These are phyloP conservation scores for Toxotes chatareus DNA, from an alignment of 2,113 vertebrate genomes.

Conservation along the genomic window DNA sequence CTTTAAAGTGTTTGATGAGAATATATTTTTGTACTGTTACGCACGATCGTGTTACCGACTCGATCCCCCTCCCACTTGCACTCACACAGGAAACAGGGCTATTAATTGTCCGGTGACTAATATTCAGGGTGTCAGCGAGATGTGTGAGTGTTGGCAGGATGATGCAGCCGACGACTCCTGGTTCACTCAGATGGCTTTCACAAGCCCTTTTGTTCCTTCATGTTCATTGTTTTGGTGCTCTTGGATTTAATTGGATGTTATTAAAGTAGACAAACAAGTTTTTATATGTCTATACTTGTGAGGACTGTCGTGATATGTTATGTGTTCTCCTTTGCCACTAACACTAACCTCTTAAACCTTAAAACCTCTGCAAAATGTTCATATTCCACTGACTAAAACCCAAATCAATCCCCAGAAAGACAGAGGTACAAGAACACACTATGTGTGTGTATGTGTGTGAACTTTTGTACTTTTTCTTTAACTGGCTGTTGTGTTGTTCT, in stretches of 20 bases:
- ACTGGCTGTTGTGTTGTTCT: slow-evolving; percentile 38
- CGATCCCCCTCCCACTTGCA: slow-evolving; percentile 27
- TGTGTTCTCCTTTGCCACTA: not conserved
- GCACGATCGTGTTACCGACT: slow-evolving; percentile 52
- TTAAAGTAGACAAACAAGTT: too few relatives aligned
- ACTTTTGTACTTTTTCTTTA: slow-evolving; percentile 54
- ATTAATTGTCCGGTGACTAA: slow-evolving; percentile 71
- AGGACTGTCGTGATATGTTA: too few relatives aligned
- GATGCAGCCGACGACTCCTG: slow-evolving; percentile 27
- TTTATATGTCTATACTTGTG: too few relatives aligned
- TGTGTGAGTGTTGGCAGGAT: slow-evolving; percentile 71
- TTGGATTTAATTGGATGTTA: not conserved
- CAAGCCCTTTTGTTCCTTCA: slow-evolving; percentile 12
- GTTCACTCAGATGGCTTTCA: slow-evolving; percentile 24
- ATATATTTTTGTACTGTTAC: slow-evolving; percentile 48
- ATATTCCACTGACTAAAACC: not conserved
- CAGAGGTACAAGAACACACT: not conserved
- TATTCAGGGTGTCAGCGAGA: slow-evolving; percentile 62
- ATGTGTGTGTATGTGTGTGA: slow-evolving; percentile 36
- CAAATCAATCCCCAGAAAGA: not conserved
- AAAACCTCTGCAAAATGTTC: not conserved
- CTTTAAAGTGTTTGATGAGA: slow-evolving; percentile 50
- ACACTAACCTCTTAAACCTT: not conserved
- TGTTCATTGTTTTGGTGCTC: slow-evolving; percentile 35
- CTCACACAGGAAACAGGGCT: slow-evolving; percentile 54